Evolutionary conservation across 2,113 vertebrate genomes (phyloP).

Genomic region (Orientallactaga bullata): DNA sequence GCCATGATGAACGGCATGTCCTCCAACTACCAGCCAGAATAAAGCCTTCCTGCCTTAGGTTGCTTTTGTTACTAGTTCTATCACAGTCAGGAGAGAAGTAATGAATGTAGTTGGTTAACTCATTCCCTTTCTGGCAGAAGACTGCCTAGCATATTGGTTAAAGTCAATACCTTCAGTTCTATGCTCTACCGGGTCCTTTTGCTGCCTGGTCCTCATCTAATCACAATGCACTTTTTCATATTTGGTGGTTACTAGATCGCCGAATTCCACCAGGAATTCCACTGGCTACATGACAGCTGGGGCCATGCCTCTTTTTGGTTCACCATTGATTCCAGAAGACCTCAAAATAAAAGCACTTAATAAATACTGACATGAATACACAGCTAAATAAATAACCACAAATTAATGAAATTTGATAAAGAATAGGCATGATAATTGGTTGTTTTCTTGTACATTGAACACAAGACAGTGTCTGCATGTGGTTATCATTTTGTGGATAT

Average conservation of each 20-base stretch:
- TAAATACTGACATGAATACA: conserved; percentile 24
- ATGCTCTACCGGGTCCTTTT: accelerated
- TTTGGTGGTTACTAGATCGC: background rate
- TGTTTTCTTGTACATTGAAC: conserved; percentile 27
- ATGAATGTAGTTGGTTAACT: background rate
- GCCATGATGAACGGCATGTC: no score
- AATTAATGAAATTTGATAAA: conserved; percentile 60
- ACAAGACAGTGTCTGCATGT: background rate
- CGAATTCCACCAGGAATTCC: background rate
- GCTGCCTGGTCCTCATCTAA: background rate
- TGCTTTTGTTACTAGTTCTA: background rate
- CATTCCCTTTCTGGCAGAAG: background rate
- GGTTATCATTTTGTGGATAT: conserved; percentile 49
- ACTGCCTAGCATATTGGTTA: background rate
- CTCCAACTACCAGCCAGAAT: background rate
- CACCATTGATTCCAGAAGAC: conserved; percentile 46
- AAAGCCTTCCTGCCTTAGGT: no score
- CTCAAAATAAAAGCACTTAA: conserved; percentile 10
- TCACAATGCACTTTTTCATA: background rate
- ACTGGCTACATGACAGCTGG: background rate
- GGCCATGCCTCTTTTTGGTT: background rate
- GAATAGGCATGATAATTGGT: conserved; percentile 12
- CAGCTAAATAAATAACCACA: conserved; percentile 47
- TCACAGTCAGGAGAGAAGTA: background rate
- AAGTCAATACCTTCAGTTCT: background rate